Evolutionary conservation across 2,888 invertebrate genomes (phyloP).

Genomic region (Sepioteuthis lessoniana): DNA sequence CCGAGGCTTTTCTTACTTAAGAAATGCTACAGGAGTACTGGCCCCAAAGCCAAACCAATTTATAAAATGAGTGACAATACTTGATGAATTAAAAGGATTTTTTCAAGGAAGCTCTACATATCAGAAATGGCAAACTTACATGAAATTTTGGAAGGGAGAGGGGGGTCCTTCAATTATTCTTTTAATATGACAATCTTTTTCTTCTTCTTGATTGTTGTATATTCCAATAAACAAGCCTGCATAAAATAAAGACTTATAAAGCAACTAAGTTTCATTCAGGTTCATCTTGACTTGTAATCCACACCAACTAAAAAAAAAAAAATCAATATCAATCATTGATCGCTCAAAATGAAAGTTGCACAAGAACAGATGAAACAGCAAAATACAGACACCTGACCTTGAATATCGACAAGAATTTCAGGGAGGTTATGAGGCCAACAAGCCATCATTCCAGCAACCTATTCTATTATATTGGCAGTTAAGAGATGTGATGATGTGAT

Average conservation of each 20-base stretch:
- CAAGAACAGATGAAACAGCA: not conserved
- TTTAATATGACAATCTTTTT: no score
- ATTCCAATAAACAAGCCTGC: no score
- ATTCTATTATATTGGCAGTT: not conserved
- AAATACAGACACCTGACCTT: not conserved
- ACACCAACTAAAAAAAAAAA: not conserved
- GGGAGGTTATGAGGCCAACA: not conserved
- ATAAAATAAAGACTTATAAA: not conserved
- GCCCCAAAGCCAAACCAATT: no score
- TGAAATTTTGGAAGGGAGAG: no score
- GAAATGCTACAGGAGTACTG: no score
- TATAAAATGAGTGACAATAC: not conserved
- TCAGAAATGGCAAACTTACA: no score
- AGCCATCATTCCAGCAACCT: not conserved
- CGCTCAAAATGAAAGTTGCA: not conserved
- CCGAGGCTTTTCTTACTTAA: no score
- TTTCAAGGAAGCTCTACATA: no score
- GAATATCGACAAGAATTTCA: not conserved
- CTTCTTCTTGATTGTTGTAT: no score
- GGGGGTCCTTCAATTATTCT: no score
- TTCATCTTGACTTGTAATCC: conserved; percentile 13
- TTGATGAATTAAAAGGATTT: not conserved
- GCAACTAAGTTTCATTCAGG: not conserved
- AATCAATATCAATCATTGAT: not conserved
- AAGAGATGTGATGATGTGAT: not conserved